A percentile compares a stretch with the other conserved stretches of the same genome.
Conservation (phyloP, 2,797 vertebrate species). For the Octomys mimax region DNA sequence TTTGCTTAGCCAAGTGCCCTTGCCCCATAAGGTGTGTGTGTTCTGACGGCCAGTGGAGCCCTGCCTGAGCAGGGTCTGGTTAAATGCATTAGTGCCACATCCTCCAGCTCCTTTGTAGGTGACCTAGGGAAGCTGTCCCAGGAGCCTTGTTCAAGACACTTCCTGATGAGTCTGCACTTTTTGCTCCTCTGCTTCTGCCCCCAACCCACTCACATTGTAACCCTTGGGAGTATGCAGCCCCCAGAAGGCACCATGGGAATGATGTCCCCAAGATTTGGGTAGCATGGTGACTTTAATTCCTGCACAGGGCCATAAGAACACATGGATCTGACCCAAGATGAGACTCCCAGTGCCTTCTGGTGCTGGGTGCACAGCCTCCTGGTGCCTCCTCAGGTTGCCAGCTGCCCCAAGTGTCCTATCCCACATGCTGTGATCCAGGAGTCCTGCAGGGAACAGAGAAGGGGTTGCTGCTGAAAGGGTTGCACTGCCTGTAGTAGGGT, state of each 20-base stretch:
- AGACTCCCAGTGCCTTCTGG: background rate
- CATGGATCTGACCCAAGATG: background rate
- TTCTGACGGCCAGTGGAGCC: background rate
- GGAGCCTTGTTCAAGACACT: background rate
- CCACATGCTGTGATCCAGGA: background rate
- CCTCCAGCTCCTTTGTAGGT: background rate
- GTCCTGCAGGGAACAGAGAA: background rate
- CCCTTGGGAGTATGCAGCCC: background rate
- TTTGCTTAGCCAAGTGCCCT: conserved; percentile 47
- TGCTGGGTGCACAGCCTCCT: background rate
- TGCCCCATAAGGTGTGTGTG: background rate
- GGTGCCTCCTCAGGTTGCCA: background rate
- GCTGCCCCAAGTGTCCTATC: background rate
- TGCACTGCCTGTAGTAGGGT: background rate
- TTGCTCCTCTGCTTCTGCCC: background rate
- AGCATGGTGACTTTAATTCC: background rate
- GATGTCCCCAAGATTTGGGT: no score
- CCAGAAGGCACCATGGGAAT: background rate
- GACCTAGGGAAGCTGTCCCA: background rate
- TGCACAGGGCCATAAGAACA: background rate
- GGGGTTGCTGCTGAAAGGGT: background rate
- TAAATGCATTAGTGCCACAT: background rate
- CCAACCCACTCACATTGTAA: background rate
- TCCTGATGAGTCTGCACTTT: background rate
- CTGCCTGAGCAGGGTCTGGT: background rate